These are phyloP conservation scores for Onchidella celtica DNA, from an alignment of 2,888 invertebrate species.

Conservation along the genomic window DNA sequence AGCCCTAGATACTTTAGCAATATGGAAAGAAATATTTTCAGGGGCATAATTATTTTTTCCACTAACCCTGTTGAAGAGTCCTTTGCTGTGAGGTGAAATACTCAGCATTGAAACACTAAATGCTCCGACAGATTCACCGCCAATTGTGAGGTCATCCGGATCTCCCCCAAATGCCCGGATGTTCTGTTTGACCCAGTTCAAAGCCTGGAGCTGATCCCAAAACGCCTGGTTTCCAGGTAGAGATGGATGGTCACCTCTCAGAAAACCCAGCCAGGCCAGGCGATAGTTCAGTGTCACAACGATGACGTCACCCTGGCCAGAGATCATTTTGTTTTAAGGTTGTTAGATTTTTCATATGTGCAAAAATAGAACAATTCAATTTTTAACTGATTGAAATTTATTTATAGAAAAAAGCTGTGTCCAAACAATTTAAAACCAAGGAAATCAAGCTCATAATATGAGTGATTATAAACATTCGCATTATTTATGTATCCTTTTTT, in stretches of 20 bases:
- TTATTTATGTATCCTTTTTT: too few species aligned
- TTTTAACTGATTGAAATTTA: too few species aligned
- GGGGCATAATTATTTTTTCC: too few species aligned
- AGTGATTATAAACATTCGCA: too few species aligned
- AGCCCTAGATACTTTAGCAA: too few species aligned
- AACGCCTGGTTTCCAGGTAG: constrained; percentile 12
- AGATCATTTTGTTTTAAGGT: background rate
- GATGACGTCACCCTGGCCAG: background rate
- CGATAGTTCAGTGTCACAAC: constrained; percentile 19
- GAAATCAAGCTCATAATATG: too few species aligned
- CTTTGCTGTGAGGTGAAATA: background rate
- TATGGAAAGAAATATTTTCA: too few species aligned
- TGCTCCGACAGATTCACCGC: constrained; percentile 10
- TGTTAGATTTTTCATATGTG: background rate
- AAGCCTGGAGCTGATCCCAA: background rate
- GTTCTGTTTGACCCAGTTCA: constrained; percentile 3
- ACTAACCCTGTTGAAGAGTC: background rate
- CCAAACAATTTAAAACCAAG: too few species aligned
- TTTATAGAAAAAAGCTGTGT: too few species aligned
- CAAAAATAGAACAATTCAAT: too few species aligned
- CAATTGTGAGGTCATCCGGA: background rate
- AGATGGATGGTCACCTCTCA: background rate
- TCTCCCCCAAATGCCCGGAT: constrained; percentile 20
- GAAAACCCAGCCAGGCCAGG: background rate
- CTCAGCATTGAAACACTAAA: constrained; percentile 11